These are phyloP conservation scores for Sterrhoptilus dennistouni DNA, from an alignment of 2,113 vertebrate species.

Conservation along the genomic window DNA sequence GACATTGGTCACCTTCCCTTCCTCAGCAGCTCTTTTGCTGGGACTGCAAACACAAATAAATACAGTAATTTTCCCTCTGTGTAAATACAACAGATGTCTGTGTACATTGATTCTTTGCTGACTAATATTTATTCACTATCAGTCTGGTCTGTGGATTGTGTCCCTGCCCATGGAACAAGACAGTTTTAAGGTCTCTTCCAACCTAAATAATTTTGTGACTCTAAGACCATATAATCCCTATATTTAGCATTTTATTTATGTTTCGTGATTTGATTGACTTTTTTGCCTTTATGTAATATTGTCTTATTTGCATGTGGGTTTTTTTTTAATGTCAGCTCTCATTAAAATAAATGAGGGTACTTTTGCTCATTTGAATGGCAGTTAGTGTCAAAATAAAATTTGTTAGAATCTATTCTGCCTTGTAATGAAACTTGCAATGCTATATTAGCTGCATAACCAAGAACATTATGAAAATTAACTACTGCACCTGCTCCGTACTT, in stretches of 20 bases:
- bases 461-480: slow-evolving; percentile 63
- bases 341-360: slow-evolving; percentile 33
- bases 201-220: not conserved
- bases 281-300: not conserved
- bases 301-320: not conserved
- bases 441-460: slow-evolving; percentile 49
- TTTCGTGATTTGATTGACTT: not conserved
- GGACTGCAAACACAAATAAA: not conserved
- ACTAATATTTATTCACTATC: rapidly evolving
- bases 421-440: slow-evolving; percentile 51
- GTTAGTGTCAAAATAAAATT: slow-evolving; percentile 63
- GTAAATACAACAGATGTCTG: not conserved
- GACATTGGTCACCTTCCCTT: not conserved
- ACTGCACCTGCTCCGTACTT: slow-evolving; percentile 52
- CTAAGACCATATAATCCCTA: not conserved
- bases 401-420: slow-evolving; percentile 45
- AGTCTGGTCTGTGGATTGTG: not conserved
- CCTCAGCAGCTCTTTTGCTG: not conserved
- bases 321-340: not conserved
- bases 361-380: slow-evolving; percentile 60
- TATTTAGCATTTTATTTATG: not conserved
- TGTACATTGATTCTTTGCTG: not conserved
- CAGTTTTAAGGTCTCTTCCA: not conserved
- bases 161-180: no score
- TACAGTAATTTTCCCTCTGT: no score